phyloP scores from a whole-genome alignment of 2,113 vertebrate genomes.

The Austrofundulus limnaeus region DNA sequence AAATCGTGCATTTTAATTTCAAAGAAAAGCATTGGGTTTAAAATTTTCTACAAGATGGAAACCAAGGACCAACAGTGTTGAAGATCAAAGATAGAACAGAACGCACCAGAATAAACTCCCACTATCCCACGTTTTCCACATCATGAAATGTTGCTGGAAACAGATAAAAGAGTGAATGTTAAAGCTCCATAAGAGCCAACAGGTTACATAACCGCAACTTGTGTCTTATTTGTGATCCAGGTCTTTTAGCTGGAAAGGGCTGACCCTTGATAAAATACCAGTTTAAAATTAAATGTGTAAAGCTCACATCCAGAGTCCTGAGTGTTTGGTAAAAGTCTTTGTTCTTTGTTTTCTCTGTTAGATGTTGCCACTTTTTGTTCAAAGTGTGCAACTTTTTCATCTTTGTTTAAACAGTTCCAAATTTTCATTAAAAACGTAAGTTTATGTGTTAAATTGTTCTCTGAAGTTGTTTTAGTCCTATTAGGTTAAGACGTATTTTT shows the following conservation, averaged over 20 bases:
- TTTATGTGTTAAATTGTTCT: too few relatives aligned
- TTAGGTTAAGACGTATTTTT: too few relatives aligned
- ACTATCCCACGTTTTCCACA: conserved; percentile 15
- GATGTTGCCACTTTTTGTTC: too few relatives aligned
- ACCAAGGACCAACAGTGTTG: not conserved
- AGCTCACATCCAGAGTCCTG: not conserved
- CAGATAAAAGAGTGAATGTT: conserved; percentile 26
- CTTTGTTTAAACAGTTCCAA: too few relatives aligned
- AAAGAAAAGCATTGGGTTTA: too few relatives aligned
- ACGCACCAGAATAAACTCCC: conserved; percentile 6
- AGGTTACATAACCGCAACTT: conserved; percentile 53
- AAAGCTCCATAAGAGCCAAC: conserved; percentile 14
- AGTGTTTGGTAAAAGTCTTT: not conserved
- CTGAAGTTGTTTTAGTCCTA: too few relatives aligned
- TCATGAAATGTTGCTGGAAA: conserved; percentile 16
- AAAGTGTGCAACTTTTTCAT: too few relatives aligned
- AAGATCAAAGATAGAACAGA: conserved; percentile 15
- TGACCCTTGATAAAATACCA: not conserved
- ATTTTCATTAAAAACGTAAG: too few relatives aligned
- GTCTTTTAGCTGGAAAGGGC: conserved; percentile 3
- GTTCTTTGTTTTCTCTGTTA: not conserved
- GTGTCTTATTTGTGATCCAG: not conserved
- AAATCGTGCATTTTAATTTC: too few relatives aligned
- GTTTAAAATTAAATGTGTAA: conserved; percentile 17
- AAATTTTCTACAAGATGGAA: conserved; percentile 5